Evolutionary conservation across 2,113 vertebrate species (phyloP).

Genomic region (Rhabdornis inornatus): DNA sequence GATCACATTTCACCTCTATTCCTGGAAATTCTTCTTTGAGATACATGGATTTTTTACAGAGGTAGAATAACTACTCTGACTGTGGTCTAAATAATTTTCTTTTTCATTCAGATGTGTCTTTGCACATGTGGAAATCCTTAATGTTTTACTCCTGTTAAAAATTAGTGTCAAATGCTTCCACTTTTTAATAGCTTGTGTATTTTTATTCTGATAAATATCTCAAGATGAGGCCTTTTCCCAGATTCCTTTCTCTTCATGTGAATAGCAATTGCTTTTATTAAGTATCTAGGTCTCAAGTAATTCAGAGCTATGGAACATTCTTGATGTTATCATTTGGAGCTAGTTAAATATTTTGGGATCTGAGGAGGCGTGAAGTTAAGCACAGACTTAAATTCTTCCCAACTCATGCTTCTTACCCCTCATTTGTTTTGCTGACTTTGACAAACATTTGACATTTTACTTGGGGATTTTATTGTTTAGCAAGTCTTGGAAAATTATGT

Average conservation of each 20-base stretch:
- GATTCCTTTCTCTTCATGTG: not conserved
- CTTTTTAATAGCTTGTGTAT: not conserved
- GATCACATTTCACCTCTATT: not conserved
- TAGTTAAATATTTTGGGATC: not conserved
- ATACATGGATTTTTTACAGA: not conserved
- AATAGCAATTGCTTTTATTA: not conserved
- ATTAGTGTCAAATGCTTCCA: not conserved
- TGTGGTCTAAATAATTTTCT: not conserved
- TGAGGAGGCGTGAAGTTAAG: not conserved
- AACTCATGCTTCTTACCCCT: not conserved
- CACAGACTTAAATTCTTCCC: not conserved
- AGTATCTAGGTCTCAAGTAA: not conserved
- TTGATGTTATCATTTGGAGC: not conserved
- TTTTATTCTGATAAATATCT: not conserved
- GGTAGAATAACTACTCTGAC: not conserved
- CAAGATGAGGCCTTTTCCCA: not conserved
- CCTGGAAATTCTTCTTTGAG: not conserved
- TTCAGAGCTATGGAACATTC: not conserved
- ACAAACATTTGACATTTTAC: not conserved
- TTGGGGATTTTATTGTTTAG: not conserved
- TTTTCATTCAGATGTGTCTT: not conserved
- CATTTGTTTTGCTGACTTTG: not conserved
- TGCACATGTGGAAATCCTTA: not conserved
- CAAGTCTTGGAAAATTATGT: not conserved
- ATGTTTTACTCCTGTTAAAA: not conserved